Evolutionary conservation across 2,113 vertebrate genomes (phyloP).

Genomic region (Pluvialis apricaria): DNA sequence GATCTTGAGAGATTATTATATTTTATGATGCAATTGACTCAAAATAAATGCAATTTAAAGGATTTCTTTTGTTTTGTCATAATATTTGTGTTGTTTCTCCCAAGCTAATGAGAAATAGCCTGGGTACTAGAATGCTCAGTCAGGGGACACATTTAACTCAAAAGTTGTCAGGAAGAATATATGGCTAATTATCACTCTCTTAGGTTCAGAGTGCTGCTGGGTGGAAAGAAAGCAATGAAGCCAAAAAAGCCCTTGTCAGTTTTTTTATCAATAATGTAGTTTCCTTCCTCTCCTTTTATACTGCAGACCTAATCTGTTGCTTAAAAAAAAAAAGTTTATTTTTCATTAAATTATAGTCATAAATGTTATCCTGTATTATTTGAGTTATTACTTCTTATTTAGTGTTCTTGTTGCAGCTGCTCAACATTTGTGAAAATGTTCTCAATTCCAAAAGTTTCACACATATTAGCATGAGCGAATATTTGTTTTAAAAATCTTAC

Average conservation of each 20-base stretch:
- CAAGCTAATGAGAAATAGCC: neutral
- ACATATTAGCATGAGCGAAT: neutral
- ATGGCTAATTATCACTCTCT: neutral
- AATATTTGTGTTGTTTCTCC: neutral
- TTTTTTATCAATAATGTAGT: neutral
- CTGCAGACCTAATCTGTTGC: accelerated
- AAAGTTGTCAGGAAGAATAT: neutral
- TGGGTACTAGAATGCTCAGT: neutral
- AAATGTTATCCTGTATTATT: neutral
- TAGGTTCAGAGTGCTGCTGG: neutral
- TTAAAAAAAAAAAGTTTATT: neutral
- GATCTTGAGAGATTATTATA: neutral
- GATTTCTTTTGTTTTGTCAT: neutral
- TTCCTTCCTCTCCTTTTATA: neutral
- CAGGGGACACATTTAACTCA: neutral
- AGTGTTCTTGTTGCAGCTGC: neutral
- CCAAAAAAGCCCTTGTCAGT: neutral
- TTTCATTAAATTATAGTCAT: neutral
- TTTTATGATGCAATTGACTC: neutral
- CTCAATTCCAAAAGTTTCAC: neutral
- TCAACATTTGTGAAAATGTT: neutral
- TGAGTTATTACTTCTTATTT: neutral
- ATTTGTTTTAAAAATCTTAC: conserved; percentile 36
- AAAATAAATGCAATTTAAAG: neutral
- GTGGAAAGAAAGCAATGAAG: neutral